Conservation (phyloP, 1,140 invertebrate genomes). For the Panulirus ornatus region DNA sequence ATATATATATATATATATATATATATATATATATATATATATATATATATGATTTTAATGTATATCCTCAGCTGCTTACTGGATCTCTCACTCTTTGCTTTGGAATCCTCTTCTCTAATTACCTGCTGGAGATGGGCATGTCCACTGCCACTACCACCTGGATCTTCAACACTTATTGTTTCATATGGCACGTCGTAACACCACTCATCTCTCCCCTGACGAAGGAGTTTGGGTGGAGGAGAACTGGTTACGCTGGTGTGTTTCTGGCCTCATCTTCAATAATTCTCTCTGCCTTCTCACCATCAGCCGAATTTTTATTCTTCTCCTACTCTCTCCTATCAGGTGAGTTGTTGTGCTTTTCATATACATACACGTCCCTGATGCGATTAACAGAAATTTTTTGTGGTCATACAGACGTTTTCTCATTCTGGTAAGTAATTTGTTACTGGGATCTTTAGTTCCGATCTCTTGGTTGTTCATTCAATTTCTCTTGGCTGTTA, state of each 20-base stretch:
- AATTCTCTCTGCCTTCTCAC: background rate
- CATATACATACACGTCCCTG: no score
- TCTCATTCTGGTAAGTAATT: no score
- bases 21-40: no score
- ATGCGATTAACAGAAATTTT: no score
- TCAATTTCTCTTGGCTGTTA: no score
- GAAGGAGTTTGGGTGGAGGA: slow-evolving; percentile 11
- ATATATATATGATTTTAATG: no score
- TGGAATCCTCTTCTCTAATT: background rate
- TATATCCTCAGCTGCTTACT: background rate
- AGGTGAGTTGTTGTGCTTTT: no score
- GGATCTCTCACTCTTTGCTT: background rate
- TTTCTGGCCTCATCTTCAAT: background rate
- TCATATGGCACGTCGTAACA: background rate
- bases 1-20: no score
- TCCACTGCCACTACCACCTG: background rate
- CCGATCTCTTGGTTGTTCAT: no score
- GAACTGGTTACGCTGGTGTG: background rate
- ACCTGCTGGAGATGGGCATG: background rate
- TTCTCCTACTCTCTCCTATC: background rate
- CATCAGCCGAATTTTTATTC: background rate
- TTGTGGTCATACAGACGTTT: no score
- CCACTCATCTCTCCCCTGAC: background rate
- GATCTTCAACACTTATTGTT: background rate
- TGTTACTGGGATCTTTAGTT: no score